Conservation (phyloP, 1,140 invertebrate genomes). For the Palaemon carinicauda region DNA sequence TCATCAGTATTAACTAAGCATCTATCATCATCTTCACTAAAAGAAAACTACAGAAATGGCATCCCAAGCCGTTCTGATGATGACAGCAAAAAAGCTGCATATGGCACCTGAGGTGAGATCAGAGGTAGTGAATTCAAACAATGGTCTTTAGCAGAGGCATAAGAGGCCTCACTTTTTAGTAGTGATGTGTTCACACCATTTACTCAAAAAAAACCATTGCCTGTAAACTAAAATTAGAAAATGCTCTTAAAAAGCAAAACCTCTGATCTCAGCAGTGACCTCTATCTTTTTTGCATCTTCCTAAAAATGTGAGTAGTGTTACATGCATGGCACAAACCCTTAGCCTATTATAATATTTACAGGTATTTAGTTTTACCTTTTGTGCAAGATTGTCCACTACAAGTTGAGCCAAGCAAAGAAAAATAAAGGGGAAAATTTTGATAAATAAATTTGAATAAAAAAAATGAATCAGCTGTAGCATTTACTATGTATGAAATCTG, state of each 20-base stretch:
- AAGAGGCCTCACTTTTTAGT: too few relatives aligned
- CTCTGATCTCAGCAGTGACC: slow-evolving; percentile 36
- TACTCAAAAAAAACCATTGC: too few relatives aligned
- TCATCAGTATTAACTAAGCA: not conserved
- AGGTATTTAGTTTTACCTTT: slow-evolving; percentile 41
- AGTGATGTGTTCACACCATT: too few relatives aligned
- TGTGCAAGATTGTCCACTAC: slow-evolving; percentile 54
- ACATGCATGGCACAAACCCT: slow-evolving; percentile 37
- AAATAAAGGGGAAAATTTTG: slow-evolving; percentile 12
- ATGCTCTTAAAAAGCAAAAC: not conserved
- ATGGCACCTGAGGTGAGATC: slow-evolving; percentile 16
- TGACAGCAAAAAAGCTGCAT: slow-evolving; percentile 13
- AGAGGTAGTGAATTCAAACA: not conserved
- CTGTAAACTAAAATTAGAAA: too few relatives aligned
- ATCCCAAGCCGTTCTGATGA: slow-evolving; percentile 4
- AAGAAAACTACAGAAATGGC: not conserved
- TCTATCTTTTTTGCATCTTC: not conserved
- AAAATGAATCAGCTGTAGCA: not conserved
- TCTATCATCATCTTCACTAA: not conserved
- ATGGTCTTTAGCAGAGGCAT: too few relatives aligned
- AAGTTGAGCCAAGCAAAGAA: slow-evolving; percentile 53
- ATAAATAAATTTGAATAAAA: slow-evolving; percentile 25
- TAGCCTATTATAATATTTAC: slow-evolving; percentile 41
- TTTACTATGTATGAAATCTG: not conserved
- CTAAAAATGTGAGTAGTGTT: slow-evolving; percentile 11